phyloP scores from a whole-genome alignment of 2,113 vertebrate genomes.

The Siphamia tubifer region DNA sequence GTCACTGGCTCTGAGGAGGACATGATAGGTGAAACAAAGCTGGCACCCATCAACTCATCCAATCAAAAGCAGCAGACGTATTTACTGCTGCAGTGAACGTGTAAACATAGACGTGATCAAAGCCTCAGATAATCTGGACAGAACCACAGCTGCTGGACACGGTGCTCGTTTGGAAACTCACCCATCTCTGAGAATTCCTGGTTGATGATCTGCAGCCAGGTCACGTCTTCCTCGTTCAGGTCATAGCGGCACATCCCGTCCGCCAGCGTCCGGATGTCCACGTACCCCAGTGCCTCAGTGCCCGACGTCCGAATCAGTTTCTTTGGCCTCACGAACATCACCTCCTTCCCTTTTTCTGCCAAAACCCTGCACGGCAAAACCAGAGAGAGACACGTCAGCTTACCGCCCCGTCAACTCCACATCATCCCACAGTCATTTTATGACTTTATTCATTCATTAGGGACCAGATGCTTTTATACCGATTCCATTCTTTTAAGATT shows the following conservation, averaged over 20 bases:
- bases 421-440: too few species aligned
- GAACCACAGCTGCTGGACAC: too few species aligned
- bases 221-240: constrained; percentile 89
- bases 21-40: neutral
- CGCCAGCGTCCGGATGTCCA: constrained; percentile 88
- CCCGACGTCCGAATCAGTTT: constrained; percentile 88
- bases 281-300: constrained; percentile 87
- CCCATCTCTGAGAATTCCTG: constrained; percentile 92
- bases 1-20: too few species aligned
- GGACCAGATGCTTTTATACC: too few species aligned
- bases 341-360: constrained; percentile 81
- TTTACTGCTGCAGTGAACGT: neutral
- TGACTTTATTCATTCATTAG: too few species aligned
- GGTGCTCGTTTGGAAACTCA: constrained; percentile 62
- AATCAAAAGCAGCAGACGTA: neutral
- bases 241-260: constrained; percentile 92
- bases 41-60: neutral
- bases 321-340: constrained; percentile 88
- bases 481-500: too few species aligned
- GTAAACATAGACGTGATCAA: neutral
- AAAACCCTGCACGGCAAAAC: constrained; percentile 71
- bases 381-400: neutral
- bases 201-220: constrained; percentile 89
- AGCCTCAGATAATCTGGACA: neutral
- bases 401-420: too few species aligned